Conservation (phyloP, 2,888 invertebrate genomes). For the Rotaria magnacalcarata region DNA sequence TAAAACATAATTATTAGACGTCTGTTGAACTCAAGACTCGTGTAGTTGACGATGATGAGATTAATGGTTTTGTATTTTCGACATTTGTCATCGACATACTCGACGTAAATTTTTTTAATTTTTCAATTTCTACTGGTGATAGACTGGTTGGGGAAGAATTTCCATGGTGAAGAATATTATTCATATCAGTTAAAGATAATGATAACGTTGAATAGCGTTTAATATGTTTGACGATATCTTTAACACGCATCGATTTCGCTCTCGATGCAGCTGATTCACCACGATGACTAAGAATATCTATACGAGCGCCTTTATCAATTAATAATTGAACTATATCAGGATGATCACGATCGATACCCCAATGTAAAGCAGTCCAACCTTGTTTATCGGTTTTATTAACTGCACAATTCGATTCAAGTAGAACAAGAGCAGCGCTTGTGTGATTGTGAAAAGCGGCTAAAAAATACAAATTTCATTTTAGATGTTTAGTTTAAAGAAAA, state of each 20-base stretch:
- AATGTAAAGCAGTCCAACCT: slow-evolving; percentile 41
- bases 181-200: neutral
- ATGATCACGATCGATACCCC: slow-evolving; percentile 46
- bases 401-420: slow-evolving; percentile 45
- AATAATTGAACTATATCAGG: slow-evolving; percentile 45
- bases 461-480: neutral
- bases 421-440: slow-evolving; percentile 40
- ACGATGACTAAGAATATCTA: neutral
- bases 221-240: slow-evolving; percentile 24
- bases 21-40: neutral
- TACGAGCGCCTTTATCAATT: slow-evolving; percentile 42
- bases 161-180: slow-evolving; percentile 8
- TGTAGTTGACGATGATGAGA: neutral
- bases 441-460: slow-evolving; percentile 46
- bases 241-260: neutral
- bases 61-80: neutral
- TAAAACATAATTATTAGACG: neutral
- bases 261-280: neutral
- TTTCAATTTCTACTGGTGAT: neutral
- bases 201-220: slow-evolving; percentile 23
- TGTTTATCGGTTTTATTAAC: slow-evolving; percentile 44
- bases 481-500: neutral
- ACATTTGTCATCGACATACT: slow-evolving; percentile 28
- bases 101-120: neutral
- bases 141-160: neutral